Percentiles rank a stretch among this genome's conserved stretches.
Conservation (phyloP, 2,888 invertebrate genomes). For the Plebejus argus region DNA sequence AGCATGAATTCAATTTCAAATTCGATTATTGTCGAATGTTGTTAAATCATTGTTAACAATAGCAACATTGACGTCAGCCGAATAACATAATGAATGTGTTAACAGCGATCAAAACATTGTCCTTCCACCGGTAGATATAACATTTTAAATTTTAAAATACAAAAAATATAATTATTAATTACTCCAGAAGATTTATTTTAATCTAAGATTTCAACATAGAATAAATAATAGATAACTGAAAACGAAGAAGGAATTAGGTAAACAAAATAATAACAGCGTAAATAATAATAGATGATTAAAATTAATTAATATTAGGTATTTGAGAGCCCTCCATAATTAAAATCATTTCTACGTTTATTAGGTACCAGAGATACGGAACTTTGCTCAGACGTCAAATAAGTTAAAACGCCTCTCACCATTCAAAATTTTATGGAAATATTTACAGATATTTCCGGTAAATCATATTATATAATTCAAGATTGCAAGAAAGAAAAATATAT, state of each 20-base stretch:
- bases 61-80: conserved; percentile 2
- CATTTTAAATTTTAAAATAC: not conserved
- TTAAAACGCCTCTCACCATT: not conserved
- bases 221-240: not conserved
- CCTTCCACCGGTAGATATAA: not conserved
- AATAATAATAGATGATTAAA: not conserved
- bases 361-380: not conserved
- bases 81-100: conserved; percentile 18
- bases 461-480: too few relatives aligned
- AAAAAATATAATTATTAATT: not conserved
- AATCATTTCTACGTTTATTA: not conserved
- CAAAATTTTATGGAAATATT: too few relatives aligned
- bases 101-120: not conserved
- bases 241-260: not conserved
- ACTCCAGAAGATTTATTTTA: not conserved
- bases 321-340: not conserved
- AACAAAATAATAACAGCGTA: not conserved
- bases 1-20: too few relatives aligned
- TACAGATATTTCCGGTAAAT: too few relatives aligned
- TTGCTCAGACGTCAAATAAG: not conserved
- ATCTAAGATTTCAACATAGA: not conserved
- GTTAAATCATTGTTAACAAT: conserved; percentile 6
- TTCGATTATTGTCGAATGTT: conserved; percentile 3
- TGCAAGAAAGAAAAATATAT: too few relatives aligned
- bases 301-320: not conserved